Percentiles rank a stretch among this genome's conserved stretches.
Conservation (phyloP, 2,888 invertebrate genomes). For the Clitarchus hookeri region DNA sequence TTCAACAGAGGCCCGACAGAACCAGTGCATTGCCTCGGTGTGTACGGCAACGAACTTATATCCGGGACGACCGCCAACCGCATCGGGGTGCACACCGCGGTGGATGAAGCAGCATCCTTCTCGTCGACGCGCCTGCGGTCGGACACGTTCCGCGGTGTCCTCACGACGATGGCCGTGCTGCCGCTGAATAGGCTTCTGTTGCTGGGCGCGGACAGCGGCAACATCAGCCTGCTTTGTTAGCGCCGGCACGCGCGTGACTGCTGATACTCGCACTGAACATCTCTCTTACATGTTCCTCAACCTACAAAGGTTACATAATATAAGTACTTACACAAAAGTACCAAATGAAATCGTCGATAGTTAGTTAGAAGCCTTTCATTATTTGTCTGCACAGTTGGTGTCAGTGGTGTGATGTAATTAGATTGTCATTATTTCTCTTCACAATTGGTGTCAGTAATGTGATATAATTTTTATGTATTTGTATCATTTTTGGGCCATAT, state of each 20-base stretch:
- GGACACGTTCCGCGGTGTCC: constrained; percentile 88
- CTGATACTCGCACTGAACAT: too few species aligned
- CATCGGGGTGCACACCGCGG: constrained; percentile 81
- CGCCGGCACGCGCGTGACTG: not conserved
- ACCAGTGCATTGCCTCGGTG: constrained; percentile 86
- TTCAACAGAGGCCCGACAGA: constrained; percentile 80
- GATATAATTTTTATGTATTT: too few species aligned
- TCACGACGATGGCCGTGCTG: constrained; percentile 87
- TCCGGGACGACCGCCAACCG: constrained; percentile 93
- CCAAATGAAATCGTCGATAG: too few species aligned
- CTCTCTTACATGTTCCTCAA: too few species aligned
- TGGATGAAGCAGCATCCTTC: constrained; percentile 73
- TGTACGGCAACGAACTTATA: constrained; percentile 80
- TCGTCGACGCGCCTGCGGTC: constrained; percentile 84
- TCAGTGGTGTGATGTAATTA: too few species aligned
- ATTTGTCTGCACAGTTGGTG: too few species aligned
- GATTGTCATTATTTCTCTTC: too few species aligned
- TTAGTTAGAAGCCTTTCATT: too few species aligned
- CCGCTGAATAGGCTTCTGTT: constrained; percentile 88
- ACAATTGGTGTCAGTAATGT: too few species aligned
- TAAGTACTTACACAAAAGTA: too few species aligned
- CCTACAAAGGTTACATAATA: too few species aligned
- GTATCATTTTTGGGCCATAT: too few species aligned
- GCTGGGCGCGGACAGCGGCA: constrained; percentile 91
- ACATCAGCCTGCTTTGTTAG: constrained; percentile 78